Evolutionary conservation across 2,797 vertebrate species (phyloP).

Genomic region (Poliocrania exsul): DNA sequence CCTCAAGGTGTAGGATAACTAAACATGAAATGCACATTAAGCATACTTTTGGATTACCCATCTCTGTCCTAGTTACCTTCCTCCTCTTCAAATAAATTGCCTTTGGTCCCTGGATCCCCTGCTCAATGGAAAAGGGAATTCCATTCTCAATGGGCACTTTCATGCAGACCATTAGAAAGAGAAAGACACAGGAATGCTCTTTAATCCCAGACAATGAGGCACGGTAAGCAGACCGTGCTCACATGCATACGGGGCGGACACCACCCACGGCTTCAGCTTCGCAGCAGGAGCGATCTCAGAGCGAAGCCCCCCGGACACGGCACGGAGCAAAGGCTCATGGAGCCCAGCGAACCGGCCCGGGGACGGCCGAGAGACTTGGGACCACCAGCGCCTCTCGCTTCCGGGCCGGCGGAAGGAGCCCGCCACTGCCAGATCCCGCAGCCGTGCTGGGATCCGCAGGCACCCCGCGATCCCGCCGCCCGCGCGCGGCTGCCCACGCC

Average conservation of each 20-base stretch:
- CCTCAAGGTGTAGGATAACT: neutral
- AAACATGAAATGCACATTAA: neutral
- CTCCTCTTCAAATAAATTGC: neutral
- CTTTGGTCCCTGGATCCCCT: neutral
- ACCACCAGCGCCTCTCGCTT: neutral
- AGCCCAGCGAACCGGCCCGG: accelerated
- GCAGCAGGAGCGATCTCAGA: neutral
- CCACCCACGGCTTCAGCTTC: neutral
- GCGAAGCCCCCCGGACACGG: neutral
- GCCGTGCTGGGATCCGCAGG: neutral
- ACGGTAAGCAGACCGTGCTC: neutral
- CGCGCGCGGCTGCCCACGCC: neutral
- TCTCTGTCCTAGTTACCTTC: neutral
- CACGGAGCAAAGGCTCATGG: accelerated
- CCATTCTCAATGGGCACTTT: neutral
- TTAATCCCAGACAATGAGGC: neutral
- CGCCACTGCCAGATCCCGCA: neutral
- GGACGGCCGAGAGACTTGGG: neutral
- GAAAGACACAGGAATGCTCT: neutral
- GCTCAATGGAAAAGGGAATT: neutral
- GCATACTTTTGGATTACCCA: neutral
- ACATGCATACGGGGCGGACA: neutral
- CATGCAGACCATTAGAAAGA: neutral
- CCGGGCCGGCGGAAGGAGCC: too few species aligned
- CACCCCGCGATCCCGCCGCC: neutral